A percentile compares a stretch with the other conserved stretches of the same genome.
phyloP scores from a whole-genome alignment of 2,797 vertebrate species.

The Tragopan temminckii region DNA sequence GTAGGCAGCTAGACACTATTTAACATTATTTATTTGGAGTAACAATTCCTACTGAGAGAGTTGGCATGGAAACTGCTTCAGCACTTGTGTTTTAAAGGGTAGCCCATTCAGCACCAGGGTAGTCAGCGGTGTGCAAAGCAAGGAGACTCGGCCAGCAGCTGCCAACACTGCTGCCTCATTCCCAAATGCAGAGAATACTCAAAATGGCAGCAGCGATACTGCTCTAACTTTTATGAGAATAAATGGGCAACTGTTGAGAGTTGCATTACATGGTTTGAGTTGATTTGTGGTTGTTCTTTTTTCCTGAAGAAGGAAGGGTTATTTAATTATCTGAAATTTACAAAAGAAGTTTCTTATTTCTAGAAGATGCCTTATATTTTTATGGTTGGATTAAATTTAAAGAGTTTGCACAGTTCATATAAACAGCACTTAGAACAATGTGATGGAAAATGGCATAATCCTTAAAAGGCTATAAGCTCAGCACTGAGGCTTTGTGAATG shows the following conservation, averaged over 20 bases:
- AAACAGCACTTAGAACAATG: neutral
- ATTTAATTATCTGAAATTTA: neutral
- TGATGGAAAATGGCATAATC: neutral
- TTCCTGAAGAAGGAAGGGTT: neutral
- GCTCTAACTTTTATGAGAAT: neutral
- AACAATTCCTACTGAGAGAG: conserved; percentile 41
- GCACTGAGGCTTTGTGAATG: neutral
- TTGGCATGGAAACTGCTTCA: conserved; percentile 71
- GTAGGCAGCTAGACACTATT: conserved; percentile 1
- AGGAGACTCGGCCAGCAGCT: conserved; percentile 34
- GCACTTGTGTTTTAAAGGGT: conserved; percentile 29
- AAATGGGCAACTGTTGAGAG: neutral
- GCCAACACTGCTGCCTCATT: conserved; percentile 12
- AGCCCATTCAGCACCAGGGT: conserved; percentile 36
- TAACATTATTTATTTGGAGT: conserved; percentile 44
- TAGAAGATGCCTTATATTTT: neutral
- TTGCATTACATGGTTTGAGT: neutral
- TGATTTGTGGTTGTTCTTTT: neutral
- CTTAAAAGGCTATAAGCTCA: conserved; percentile 1
- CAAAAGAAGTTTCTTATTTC: neutral
- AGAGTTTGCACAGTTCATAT: neutral
- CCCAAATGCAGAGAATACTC: neutral
- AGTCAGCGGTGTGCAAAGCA: conserved; percentile 47
- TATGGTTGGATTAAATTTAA: neutral
- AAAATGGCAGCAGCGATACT: neutral